A percentile compares a stretch with the other conserved stretches of the same genome.
Conservation (phyloP, 2,888 invertebrate genomes). For the Tipula helvola region DNA sequence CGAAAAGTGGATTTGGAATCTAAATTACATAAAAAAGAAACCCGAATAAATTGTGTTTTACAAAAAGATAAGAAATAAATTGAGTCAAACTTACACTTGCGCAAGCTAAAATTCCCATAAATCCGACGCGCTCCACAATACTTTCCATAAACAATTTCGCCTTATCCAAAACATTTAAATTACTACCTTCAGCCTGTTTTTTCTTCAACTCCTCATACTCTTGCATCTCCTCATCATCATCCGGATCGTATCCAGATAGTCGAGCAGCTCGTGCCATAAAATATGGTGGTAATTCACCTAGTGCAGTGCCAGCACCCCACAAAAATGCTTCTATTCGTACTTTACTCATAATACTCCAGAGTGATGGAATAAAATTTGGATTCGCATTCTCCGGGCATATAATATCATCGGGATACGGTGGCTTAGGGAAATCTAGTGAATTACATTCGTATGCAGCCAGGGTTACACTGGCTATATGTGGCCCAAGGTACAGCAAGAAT, state of each 20-base stretch:
- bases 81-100: slow-evolving; percentile 63
- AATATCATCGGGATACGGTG: slow-evolving; percentile 96
- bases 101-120: slow-evolving; percentile 90
- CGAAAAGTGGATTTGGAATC: slow-evolving; percentile 99
- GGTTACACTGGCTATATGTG: slow-evolving; percentile 96
- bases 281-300: slow-evolving; percentile 98
- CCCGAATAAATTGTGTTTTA: not conserved
- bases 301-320: slow-evolving; percentile 95
- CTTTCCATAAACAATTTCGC: slow-evolving; percentile 78
- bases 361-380: slow-evolving; percentile 52
- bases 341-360: slow-evolving; percentile 91
- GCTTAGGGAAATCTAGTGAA: slow-evolving; percentile 86
- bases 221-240: slow-evolving; percentile 54
- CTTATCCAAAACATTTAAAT: slow-evolving; percentile 54
- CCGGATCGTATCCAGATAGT: slow-evolving; percentile 50
- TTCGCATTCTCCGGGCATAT: slow-evolving; percentile 71
- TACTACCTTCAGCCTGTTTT: slow-evolving; percentile 41
- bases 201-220: slow-evolving; percentile 60
- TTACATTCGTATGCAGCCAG: slow-evolving; percentile 97
- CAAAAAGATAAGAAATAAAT: not conserved
- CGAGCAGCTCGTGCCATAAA: slow-evolving; percentile 97
- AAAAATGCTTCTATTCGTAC: slow-evolving; percentile 92
- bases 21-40: slow-evolving; percentile 28
- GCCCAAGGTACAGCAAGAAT: slow-evolving; percentile 96
- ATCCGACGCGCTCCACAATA: slow-evolving; percentile 87